Conservation (phyloP, 92 coral and sea anemone genomes). For the Actinostola sp. region DNA sequence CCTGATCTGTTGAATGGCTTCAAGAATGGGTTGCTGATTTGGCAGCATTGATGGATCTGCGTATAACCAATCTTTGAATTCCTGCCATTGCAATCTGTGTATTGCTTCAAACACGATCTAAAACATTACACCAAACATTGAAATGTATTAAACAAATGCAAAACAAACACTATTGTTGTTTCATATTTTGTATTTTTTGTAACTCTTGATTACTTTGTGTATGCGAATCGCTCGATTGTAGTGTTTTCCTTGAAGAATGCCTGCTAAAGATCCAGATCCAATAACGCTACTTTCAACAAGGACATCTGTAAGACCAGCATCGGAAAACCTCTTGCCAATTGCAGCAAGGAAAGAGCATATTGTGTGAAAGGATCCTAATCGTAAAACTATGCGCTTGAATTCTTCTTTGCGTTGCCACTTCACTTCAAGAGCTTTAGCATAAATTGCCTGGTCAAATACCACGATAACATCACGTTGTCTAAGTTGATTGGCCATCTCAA, state of each 20-base stretch:
- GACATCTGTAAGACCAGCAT: too few relatives aligned
- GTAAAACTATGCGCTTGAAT: too few relatives aligned
- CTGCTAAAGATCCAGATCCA: slow-evolving; percentile 33
- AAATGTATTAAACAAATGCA: background rate
- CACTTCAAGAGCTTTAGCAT: too few relatives aligned
- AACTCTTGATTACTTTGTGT: slow-evolving; percentile 14
- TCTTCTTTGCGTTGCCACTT: too few relatives aligned
- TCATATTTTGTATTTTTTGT: background rate
- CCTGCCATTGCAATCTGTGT: slow-evolving; percentile 31
- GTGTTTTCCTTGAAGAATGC: slow-evolving; percentile 39
- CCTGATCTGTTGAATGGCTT: slow-evolving; percentile 34
- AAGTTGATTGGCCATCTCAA: too few relatives aligned
- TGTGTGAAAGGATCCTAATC: too few relatives aligned
- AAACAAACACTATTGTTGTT: background rate
- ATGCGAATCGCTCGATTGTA: slow-evolving; percentile 39
- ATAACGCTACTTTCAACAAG: slow-evolving; percentile 21
- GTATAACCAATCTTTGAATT: slow-evolving; percentile 20
- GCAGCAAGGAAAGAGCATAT: too few relatives aligned
- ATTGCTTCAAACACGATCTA: slow-evolving; percentile 59
- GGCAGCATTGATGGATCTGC: slow-evolving; percentile 18
- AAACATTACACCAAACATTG: too few relatives aligned
- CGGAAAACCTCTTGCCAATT: too few relatives aligned
- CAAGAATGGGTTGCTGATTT: slow-evolving; percentile 16
- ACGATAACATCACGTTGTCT: too few relatives aligned
- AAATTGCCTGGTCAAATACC: too few relatives aligned